phyloP scores from a whole-genome alignment of 2,113 vertebrate genomes.

The Columbina picui region DNA sequence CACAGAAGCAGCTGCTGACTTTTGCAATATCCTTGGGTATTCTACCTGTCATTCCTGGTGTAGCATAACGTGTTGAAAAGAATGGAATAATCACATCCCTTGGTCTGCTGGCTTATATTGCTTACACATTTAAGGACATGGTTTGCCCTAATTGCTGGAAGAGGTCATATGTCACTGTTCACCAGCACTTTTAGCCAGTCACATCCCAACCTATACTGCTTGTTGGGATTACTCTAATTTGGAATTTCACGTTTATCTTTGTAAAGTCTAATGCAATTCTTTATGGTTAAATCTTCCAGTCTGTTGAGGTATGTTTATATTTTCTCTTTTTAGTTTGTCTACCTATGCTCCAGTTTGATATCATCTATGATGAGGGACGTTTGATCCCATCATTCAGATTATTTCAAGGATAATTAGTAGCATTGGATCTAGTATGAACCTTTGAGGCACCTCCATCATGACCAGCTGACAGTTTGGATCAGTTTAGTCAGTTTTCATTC shows the following conservation, averaged over 20 bases:
- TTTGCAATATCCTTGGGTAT: not conserved
- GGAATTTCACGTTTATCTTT: not conserved
- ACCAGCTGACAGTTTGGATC: not conserved
- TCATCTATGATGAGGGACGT: not conserved
- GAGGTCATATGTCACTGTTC: not conserved
- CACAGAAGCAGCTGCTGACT: not conserved
- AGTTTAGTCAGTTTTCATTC: not conserved
- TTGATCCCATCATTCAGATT: not conserved
- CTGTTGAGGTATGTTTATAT: not conserved
- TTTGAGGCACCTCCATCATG: not conserved
- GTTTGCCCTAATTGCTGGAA: not conserved
- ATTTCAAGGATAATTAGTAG: not conserved
- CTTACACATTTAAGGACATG: not conserved
- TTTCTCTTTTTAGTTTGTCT: not conserved
- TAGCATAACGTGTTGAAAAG: not conserved
- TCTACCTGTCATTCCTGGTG: not conserved
- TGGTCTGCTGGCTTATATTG: not conserved
- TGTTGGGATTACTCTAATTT: not conserved
- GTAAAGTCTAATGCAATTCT: not conserved
- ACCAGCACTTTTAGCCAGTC: not conserved
- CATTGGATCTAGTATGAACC: not conserved
- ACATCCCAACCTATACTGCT: not conserved
- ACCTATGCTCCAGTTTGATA: not conserved
- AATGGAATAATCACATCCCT: no score
- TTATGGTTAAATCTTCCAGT: not conserved